Percentiles rank a stretch among this genome's conserved stretches.
phyloP scores from a whole-genome alignment of 2,797 vertebrate species.

The Neopelma chrysocephalum region DNA sequence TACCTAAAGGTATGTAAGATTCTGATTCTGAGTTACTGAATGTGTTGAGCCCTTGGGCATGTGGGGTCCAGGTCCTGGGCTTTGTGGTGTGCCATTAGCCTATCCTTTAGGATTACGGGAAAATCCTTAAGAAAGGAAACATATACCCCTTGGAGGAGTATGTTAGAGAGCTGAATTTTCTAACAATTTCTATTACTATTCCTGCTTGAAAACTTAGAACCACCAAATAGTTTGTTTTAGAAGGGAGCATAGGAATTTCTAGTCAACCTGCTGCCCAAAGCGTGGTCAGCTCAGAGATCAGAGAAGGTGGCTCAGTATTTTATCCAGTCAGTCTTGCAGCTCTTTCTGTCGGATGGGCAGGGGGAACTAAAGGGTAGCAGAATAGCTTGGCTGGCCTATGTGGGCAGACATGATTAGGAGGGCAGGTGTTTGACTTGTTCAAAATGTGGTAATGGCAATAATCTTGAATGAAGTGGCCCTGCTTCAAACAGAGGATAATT shows the following conservation, averaged over 20 bases:
- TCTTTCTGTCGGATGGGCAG: not conserved
- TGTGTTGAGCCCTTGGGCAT: not conserved
- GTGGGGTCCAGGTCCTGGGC: not conserved
- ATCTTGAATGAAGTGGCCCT: not conserved
- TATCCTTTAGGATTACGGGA: not conserved
- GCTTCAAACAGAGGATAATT: not conserved
- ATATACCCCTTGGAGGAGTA: not conserved
- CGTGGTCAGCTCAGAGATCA: not conserved
- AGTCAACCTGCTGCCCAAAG: not conserved
- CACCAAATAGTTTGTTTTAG: not conserved
- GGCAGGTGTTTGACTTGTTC: constrained; percentile 1
- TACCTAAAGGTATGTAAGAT: not conserved
- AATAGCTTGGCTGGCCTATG: not conserved
- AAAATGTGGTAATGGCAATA: not conserved
- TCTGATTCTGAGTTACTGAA: not conserved
- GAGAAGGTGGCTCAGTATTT: not conserved
- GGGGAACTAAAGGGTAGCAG: not conserved
- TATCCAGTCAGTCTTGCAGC: not conserved
- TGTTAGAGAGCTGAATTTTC: not conserved
- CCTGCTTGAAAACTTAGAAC: not conserved
- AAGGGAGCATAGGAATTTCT: not conserved
- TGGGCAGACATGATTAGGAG: not conserved
- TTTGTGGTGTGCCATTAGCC: not conserved
- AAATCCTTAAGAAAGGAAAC: not conserved
- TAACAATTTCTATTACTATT: not conserved